Conservation (phyloP, 2,888 invertebrate genomes). For the Sesia apiformis region DNA sequence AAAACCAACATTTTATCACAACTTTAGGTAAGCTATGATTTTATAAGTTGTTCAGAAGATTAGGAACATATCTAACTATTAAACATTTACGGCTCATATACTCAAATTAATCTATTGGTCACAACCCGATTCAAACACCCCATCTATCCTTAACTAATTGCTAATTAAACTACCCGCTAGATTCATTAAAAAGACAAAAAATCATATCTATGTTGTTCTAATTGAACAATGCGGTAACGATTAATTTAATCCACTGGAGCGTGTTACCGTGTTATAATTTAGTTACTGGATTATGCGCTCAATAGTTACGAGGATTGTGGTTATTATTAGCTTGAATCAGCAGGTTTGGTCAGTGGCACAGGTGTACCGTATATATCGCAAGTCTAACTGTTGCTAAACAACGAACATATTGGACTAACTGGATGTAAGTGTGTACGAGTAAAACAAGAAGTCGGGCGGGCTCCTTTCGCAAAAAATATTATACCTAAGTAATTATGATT, state of each 20-base stretch:
- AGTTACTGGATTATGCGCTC: neutral
- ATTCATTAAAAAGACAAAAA: neutral
- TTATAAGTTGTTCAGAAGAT: too few species aligned
- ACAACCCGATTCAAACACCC: too few species aligned
- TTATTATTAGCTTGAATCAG: constrained; percentile 2
- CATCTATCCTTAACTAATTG: too few species aligned
- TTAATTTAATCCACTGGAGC: constrained; percentile 20
- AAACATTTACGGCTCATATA: too few species aligned
- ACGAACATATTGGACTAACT: neutral
- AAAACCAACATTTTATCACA: too few species aligned
- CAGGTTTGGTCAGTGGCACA: constrained; percentile 12
- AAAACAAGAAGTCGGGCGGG: too few species aligned
- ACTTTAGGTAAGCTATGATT: too few species aligned
- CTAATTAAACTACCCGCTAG: too few species aligned
- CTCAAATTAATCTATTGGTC: too few species aligned
- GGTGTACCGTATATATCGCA: constrained; percentile 10
- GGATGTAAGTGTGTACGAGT: neutral
- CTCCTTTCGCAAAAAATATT: too few species aligned
- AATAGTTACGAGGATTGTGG: neutral
- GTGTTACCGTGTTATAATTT: neutral
- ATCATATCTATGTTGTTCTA: constrained; percentile 11
- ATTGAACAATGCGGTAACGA: constrained; percentile 18
- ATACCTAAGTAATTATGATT: too few species aligned
- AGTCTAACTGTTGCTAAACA: neutral
- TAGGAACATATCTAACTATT: too few species aligned